A percentile compares a stretch with the other conserved stretches of the same genome.
Conservation (phyloP, 2,113 vertebrate species). For the Equus quagga region DNA sequence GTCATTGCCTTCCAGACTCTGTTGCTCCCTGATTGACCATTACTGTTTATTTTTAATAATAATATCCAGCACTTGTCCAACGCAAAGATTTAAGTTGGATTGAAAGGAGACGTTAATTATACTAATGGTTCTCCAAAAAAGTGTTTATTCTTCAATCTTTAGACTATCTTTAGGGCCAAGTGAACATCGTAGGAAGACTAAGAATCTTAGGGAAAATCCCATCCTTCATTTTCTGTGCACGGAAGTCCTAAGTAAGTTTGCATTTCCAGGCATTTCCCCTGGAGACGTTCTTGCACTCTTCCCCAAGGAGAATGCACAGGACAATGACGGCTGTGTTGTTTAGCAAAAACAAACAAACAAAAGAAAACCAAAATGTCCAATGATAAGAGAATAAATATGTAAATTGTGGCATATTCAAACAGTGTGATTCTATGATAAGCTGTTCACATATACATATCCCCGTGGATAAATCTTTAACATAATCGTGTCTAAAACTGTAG, state of each 20-base stretch:
- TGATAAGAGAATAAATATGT: rapidly evolving
- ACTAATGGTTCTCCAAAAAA: background rate
- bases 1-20: background rate
- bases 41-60: background rate
- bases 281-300: rapidly evolving
- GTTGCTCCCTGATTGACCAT: background rate
- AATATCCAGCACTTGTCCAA: background rate
- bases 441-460: rapidly evolving
- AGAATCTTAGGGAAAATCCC: background rate
- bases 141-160: background rate
- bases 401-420: rapidly evolving
- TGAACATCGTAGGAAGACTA: background rate
- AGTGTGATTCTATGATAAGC: background rate
- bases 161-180: background rate
- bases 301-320: background rate
- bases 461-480: rapidly evolving
- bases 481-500: background rate
- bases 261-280: background rate
- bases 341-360: too few species aligned
- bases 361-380: background rate
- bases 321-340: rapidly evolving
- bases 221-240: rapidly evolving
- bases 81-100: background rate
- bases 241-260: background rate
- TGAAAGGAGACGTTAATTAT: background rate